Base-by-base conservation (phyloP, 1,140 invertebrate genomes). In the Trichonephila clavata region DNA sequence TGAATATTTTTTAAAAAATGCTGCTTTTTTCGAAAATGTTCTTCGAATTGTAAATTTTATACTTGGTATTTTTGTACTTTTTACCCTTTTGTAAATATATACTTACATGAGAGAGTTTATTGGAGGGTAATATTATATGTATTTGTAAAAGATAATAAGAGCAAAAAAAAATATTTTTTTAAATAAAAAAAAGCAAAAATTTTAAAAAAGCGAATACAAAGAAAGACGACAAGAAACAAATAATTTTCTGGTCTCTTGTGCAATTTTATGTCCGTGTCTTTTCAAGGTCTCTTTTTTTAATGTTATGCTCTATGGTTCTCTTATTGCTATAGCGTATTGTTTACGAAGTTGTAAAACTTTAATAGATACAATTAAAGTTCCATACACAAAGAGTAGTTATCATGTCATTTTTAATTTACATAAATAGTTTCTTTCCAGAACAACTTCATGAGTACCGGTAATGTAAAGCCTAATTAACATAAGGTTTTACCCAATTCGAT, bases 321-420 rank as follows among this genome's bases (percentile, higher is more conserved):
- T 77, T 77, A 77, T 16, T 7, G 71, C 32, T 27, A 39, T 32
- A 14, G 71, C 18, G 71, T 77, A 77, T 77, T 77, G 71, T 77
- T 77, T 77, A 77, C 71, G 71, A 77, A 77, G 71, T 39, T 77
- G 71, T 77, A 77, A 77, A 77, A 20, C 27, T 77, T 18, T 18
- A 13, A 18, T 39, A 7, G 71, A 39, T 63, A 16, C 71, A 77
- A 77, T 77, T 77, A 77, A 16, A 10, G 32, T 20, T 77, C 18
- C 27, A 39, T 6, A 77, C 14, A 77, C 71, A 77, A 77, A 77
- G 71, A 77, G 71, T 77, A 24, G 32, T 77, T 20, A 50, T 27
- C 71, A 20, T 32, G 32, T 77, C 71, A 32, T 77, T 77, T 14
- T 27, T 77, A 77, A 68, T 77, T 77, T 77, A 20, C 71, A 77